Evolutionary conservation across 2,113 vertebrate species (phyloP), one percentile per base, ranked within the genome.

Genomic region (Xerus inauris): DNA sequence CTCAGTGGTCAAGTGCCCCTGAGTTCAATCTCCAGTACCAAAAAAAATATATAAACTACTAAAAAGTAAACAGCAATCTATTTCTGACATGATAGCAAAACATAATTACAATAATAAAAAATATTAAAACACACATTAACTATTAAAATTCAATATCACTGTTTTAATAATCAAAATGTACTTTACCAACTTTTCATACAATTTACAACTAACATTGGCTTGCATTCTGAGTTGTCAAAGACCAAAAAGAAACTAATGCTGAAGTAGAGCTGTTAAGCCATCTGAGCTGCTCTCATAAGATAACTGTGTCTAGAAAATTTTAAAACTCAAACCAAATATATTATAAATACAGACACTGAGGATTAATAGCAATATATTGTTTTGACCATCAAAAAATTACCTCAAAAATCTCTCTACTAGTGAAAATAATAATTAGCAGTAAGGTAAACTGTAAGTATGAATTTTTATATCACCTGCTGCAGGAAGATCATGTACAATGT

Each of bases 401-500:
- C 51, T 86, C 35, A n/a, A 10, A 19, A 75, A 90, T 42, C 14
- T 28, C n/a, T 30, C 73, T 24, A 8, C 6, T 0, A 5, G n/a
- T 20, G 20, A 38, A 10, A 54, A 32, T 6, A 22, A 5, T 5
- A 30, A 24, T 17, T 30, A 9, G 59, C 45, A 79, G 6, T 1
- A 28, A 32, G 59, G 75, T 28, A 3, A 1, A 12, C 49, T 0
- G 24, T 17, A 24, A 86, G 47, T 22, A 72, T 40, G 3, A 17
- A 97, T 72, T 1, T 94, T 8, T 28, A 59, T 9, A 80, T 40
- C 98, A 99, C 99, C 99, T 98, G 99, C 99, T 57, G 99, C 99
- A 79, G 99, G 98, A 20, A 99, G 99, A 38, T 99, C 99, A 32
- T 99, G 99, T 5, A 99, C 97, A 1, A 99, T 99, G 95, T 99